phyloP scores from a whole-genome alignment of 2,113 vertebrate genomes.

The Camelus dromedarius region DNA sequence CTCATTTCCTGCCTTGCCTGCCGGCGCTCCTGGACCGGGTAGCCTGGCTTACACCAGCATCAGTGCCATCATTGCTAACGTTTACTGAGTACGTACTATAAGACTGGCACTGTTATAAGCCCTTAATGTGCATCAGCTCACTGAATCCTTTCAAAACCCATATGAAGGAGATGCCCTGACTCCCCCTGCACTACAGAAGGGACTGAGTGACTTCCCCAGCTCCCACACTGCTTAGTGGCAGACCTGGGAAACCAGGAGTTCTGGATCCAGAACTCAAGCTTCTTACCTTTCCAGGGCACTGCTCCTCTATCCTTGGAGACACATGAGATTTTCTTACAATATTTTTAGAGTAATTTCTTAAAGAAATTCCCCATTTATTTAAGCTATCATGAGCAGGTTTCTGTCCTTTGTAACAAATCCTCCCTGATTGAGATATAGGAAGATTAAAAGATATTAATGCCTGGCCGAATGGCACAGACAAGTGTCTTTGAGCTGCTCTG shows the following conservation, averaged over 20 bases:
- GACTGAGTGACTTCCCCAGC: not conserved
- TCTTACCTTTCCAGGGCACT: not conserved
- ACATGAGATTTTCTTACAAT: not conserved
- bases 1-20: not conserved
- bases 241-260: conserved; percentile 18
- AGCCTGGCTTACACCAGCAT: not conserved
- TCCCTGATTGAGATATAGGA: not conserved
- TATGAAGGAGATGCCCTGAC: not conserved
- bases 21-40: not conserved
- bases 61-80: not conserved
- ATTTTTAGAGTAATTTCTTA: conserved; percentile 41
- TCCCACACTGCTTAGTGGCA: not conserved
- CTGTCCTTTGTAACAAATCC: conserved; percentile 33
- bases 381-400: not conserved
- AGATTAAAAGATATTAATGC: conserved; percentile 4
- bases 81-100: not conserved
- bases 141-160: not conserved
- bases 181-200: not conserved
- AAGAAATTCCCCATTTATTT: not conserved
- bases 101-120: not conserved
- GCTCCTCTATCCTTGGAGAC: not conserved
- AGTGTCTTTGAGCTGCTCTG: not conserved
- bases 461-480: not conserved
- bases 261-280: not conserved
- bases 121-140: not conserved